Conservation (phyloP, 1,140 invertebrate genomes). For the Drosophila nigromelanica region DNA sequence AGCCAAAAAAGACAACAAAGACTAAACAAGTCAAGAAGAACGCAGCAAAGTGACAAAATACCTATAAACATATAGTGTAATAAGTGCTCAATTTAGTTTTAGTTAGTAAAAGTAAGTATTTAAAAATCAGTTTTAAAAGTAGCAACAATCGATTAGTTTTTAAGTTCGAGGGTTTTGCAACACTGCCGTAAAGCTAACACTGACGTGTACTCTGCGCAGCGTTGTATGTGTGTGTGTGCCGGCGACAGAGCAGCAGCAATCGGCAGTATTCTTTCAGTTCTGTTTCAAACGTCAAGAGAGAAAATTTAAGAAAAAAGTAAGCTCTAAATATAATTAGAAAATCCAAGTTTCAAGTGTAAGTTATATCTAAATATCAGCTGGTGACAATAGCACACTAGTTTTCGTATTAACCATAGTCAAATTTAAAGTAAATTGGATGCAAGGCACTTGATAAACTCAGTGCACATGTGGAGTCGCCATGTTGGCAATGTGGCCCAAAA, state of each 20-base stretch:
- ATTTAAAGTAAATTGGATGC: constrained; percentile 5
- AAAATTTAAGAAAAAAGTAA: constrained; percentile 28
- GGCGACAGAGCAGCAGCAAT: constrained; percentile 49
- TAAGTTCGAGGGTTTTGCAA: constrained; percentile 32
- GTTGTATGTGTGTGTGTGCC: constrained; percentile 36
- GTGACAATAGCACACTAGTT: constrained; percentile 1
- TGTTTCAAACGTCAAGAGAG: constrained; percentile 61
- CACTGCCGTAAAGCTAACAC: constrained; percentile 49
- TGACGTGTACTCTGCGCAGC: constrained; percentile 64
- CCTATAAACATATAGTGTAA: constrained; percentile 25
- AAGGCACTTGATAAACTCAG: constrained; percentile 1
- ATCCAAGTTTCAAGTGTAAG: constrained; percentile 56
- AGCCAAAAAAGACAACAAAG: constrained; percentile 69
- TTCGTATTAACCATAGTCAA: neutral
- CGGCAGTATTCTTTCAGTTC: constrained; percentile 59
- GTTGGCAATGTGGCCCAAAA: constrained; percentile 57
- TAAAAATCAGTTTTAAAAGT: constrained; percentile 30
- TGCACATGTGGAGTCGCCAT: constrained; percentile 51
- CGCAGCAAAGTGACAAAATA: constrained; percentile 60
- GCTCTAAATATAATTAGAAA: neutral
- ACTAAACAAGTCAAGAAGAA: constrained; percentile 39
- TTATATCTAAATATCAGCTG: neutral
- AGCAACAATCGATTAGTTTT: constrained; percentile 32
- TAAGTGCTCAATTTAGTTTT: constrained; percentile 45
- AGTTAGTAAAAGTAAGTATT: constrained; percentile 74